A percentile compares a stretch with the other conserved stretches of the same genome.
phyloP scores from a whole-genome alignment of 1,140 invertebrate genomes.

The Orchesella cincta region DNA sequence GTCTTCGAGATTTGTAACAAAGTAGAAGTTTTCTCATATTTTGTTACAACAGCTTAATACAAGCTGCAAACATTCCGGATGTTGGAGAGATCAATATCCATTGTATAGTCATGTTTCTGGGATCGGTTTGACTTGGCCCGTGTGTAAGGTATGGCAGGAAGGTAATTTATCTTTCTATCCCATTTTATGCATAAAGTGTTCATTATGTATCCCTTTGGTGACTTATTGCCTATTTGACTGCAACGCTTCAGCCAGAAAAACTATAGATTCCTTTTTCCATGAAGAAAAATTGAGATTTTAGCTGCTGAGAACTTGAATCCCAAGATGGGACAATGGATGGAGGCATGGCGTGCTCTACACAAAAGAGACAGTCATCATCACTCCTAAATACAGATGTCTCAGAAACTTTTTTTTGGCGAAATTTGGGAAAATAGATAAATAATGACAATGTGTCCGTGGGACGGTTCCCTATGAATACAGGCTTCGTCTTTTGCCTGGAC shows the following conservation, averaged over 20 bases:
- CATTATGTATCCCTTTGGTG: neutral
- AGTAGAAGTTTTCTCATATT: no score
- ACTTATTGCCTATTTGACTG: neutral
- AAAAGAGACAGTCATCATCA: neutral
- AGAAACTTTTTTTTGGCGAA: slow-evolving; percentile 3
- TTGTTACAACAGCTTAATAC: no score
- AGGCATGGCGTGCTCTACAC: neutral
- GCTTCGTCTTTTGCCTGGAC: no score
- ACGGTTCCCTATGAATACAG: neutral
- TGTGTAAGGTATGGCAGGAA: no score
- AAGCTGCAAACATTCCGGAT: no score
- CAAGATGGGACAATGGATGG: neutral
- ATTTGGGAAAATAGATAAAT: slow-evolving; percentile 8
- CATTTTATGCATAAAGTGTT: neutral
- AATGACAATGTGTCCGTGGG: slow-evolving; percentile 1
- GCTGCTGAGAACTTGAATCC: neutral
- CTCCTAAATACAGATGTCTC: slow-evolving; percentile 10
- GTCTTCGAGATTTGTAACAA: no score
- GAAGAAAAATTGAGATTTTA: neutral
- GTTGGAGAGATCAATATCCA: no score
- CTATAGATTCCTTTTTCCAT: no score
- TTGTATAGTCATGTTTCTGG: no score
- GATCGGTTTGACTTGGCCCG: no score
- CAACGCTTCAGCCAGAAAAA: no score
- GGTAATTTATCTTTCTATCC: no score